Base-by-base conservation (phyloP, 2,797 vertebrate species). In the Alca torda region DNA sequence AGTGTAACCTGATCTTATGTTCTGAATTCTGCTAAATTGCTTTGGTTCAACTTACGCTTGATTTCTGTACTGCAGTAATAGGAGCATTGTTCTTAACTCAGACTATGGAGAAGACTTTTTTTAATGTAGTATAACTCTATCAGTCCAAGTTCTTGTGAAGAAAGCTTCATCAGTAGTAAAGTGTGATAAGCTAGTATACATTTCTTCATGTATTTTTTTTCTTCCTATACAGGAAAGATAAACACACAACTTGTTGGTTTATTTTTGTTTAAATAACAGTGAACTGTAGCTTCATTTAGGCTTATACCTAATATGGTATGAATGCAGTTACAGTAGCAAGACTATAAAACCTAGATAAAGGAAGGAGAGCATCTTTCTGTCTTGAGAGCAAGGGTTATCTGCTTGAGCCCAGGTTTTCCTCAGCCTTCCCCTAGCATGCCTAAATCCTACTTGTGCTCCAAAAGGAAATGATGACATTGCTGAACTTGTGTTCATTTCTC, bases 401-500 rank as follows among this genome's bases (percentile, higher is more conserved):
- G 16, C 13, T 33, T 50, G 37, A 76, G 15, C 8, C 12, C 2
- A 11, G 35, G 8, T 87, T 68, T 81, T 39, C 15, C 37, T 69
- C 16, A 61, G 31, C 16, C 3, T 65, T 51, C 14, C 10, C 77
- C 48, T 51, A 48, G 33, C 6, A 13, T 16, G n/a, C 16, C 9
- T 6, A 2, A 77, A 16, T 61, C 46, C 26, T 63, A 4, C 18
- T 24, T 46, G 15, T 48, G 31, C 30, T 54, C 33, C 41, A 23
- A 68, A 88, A 75, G 19, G 33, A 74, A 20, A 24, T 14, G 10
- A 19, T 41, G 24, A 35, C 9, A 10, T 15, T 46, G 10, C 6
- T 39, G 20, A 61, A 46, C 30, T 59, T 0, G 0, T 30, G 8
- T 45, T 89, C 5, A 7, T 24, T 72, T 69, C 5, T n/a, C 7